Evolutionary conservation across 2,113 vertebrate species (phyloP), one percentile per base, ranked within the genome.

Genomic region (Phaethon lepturus): DNA sequence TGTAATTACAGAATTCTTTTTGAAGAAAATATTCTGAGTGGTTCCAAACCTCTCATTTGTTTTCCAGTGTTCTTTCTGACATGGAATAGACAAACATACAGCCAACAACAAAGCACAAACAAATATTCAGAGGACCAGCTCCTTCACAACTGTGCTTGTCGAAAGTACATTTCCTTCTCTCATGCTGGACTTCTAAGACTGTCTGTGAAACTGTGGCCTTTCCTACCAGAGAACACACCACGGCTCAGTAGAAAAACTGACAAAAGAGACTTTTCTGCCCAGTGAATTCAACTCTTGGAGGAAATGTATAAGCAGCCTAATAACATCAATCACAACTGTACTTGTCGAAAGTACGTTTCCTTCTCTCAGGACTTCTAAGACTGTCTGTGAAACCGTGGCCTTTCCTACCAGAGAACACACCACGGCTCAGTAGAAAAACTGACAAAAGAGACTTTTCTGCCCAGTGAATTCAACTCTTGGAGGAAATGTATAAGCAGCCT

Each of bases 301-400:
- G 38, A 94, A 75, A 83, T 0, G 9, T 47, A 72, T 40, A 68
- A 93, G 15, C 14, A 56, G 44, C 24, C 19, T 44, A 29, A 17
- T 4, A 3, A 17, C 0, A 0, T 16, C 13, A 19, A 72, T 76
- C 64, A 66, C n/a, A 82, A 20, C 0, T 19, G 13, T 4, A 6
- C 12, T 11, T 58, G 58, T 33, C 49, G 28, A 10, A 87, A 68
- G 25, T 4, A 26, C 33, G 11, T 64, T 33, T 8, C 9, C 7
- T 28, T 26, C 44, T 80, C 44, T 55, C 7, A 4, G 49, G 31
- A 59, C 26, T 82, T 73, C 2, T 12, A 42, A 31, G 40, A 25
- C 1, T 0, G 47, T 44, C 47, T 20, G 17, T 17, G 33, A 67
- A 69, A 49, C 17, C 38, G 0, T 1, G 31, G 59, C 25, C 11